phyloP scores from a whole-genome alignment of 2,888 invertebrate genomes.

The Sclerodermus sp. region DNA sequence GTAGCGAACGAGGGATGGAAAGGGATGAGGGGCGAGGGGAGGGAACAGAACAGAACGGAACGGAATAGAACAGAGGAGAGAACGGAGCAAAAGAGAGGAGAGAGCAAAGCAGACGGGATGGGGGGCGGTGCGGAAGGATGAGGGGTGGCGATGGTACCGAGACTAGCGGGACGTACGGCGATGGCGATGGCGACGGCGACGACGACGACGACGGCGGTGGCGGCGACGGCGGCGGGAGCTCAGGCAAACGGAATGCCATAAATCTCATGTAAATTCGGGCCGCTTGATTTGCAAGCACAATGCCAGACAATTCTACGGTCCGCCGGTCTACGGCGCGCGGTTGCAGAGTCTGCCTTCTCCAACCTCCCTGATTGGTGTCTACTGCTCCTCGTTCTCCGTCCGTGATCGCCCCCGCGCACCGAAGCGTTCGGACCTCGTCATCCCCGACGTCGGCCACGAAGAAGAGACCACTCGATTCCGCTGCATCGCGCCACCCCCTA shows the following conservation, averaged over 20 bases:
- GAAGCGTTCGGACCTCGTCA: not conserved
- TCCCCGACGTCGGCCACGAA: too few relatives aligned
- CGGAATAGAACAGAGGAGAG: too few relatives aligned
- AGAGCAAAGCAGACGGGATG: too few relatives aligned
- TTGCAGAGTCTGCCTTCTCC: constrained; percentile 30
- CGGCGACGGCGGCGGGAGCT: constrained; percentile 1
- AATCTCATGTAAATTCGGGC: constrained; percentile 56
- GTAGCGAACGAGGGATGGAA: not conserved
- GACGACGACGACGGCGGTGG: not conserved
- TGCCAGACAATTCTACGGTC: constrained; percentile 52
- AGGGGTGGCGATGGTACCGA: not conserved
- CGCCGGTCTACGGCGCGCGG: constrained; percentile 33
- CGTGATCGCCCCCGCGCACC: constrained; percentile 18
- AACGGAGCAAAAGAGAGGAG: too few relatives aligned
- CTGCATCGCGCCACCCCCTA: too few relatives aligned
- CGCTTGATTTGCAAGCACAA: constrained; percentile 56
- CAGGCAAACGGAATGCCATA: constrained; percentile 51
- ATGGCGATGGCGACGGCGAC: not conserved
- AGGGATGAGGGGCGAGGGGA: not conserved
- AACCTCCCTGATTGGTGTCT: constrained; percentile 11
- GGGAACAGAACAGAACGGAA: too few relatives aligned
- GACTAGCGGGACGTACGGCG: not conserved
- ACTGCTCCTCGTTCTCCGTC: constrained; percentile 11
- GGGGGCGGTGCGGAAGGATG: constrained; percentile 6
- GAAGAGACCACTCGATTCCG: too few relatives aligned